Conservation (phyloP, 2,888 invertebrate species). For the Theretra japonica region DNA sequence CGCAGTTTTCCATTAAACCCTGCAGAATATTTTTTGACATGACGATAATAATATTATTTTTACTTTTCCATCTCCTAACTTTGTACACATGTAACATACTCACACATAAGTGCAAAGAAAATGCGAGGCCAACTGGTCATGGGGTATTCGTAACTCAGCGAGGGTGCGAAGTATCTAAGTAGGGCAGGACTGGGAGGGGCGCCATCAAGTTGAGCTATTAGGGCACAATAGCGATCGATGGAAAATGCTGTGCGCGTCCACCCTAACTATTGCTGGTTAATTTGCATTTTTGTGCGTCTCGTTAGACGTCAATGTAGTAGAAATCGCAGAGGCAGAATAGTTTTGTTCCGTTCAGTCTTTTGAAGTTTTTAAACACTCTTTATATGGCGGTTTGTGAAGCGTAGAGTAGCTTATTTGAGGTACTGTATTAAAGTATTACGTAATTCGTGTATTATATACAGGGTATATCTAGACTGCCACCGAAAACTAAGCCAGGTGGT, state of each 20-base stretch:
- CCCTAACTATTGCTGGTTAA: slow-evolving; percentile 64
- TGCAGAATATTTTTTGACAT: too few species aligned
- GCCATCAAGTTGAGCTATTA: slow-evolving; percentile 65
- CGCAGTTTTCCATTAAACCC: too few species aligned
- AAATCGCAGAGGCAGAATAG: slow-evolving; percentile 21
- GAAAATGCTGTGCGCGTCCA: slow-evolving; percentile 58
- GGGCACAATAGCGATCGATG: slow-evolving; percentile 68
- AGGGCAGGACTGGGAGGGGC: slow-evolving; percentile 63
- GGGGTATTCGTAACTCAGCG: slow-evolving; percentile 8
- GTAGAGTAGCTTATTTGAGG: too few species aligned
- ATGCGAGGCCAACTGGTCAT: slow-evolving; percentile 15
- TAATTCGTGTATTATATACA: too few species aligned
- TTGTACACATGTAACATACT: neutral
- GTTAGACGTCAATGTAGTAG: slow-evolving; percentile 42
- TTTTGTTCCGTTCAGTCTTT: neutral
- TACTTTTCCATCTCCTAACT: too few species aligned
- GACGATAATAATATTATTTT: too few species aligned
- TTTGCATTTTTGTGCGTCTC: slow-evolving; percentile 73
- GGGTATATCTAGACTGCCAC: too few species aligned
- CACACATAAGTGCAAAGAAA: slow-evolving; percentile 22
- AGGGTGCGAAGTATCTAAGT: slow-evolving; percentile 61
- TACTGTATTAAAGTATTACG: too few species aligned
- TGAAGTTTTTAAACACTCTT: neutral
- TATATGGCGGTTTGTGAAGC: neutral
- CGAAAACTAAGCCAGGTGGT: too few species aligned